Evolutionary conservation across 2,113 vertebrate genomes (phyloP).

Genomic region (Urocolius indicus): DNA sequence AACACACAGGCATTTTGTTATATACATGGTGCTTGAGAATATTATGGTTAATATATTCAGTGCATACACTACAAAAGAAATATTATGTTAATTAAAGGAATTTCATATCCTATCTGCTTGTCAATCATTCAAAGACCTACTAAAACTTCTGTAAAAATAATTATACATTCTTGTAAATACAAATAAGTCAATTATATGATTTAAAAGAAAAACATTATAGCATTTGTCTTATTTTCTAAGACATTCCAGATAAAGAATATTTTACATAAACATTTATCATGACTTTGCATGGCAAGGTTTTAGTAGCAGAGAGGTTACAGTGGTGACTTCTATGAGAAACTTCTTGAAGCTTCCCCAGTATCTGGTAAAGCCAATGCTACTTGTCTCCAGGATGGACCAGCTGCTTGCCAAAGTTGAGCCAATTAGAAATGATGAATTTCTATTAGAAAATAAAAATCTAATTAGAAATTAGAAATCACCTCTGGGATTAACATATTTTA

Average conservation of each 20-base stretch:
- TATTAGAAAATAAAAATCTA: too few species aligned
- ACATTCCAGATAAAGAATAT: neutral
- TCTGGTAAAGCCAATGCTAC: too few species aligned
- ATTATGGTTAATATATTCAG: neutral
- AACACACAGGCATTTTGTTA: neutral
- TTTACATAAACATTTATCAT: neutral
- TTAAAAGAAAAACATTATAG: neutral
- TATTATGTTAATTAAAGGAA: neutral
- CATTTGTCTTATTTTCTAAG: neutral
- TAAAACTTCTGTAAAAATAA: neutral
- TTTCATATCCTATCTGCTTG: neutral
- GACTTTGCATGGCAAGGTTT: too few species aligned
- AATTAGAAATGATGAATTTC: too few species aligned
- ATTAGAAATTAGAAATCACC: too few species aligned
- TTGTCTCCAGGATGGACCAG: too few species aligned
- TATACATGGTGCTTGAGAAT: neutral
- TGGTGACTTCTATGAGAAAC: too few species aligned
- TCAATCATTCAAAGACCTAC: neutral
- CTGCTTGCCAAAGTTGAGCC: too few species aligned
- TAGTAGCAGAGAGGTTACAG: too few species aligned
- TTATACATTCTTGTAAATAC: neutral
- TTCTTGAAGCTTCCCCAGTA: too few species aligned
- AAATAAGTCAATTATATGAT: neutral
- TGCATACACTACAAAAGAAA: rapidly evolving
- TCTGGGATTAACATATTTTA: too few species aligned